Percentiles rank a stretch among this genome's conserved stretches.
Conservation (phyloP, 2,113 vertebrate genomes). For the Sitta europaea region DNA sequence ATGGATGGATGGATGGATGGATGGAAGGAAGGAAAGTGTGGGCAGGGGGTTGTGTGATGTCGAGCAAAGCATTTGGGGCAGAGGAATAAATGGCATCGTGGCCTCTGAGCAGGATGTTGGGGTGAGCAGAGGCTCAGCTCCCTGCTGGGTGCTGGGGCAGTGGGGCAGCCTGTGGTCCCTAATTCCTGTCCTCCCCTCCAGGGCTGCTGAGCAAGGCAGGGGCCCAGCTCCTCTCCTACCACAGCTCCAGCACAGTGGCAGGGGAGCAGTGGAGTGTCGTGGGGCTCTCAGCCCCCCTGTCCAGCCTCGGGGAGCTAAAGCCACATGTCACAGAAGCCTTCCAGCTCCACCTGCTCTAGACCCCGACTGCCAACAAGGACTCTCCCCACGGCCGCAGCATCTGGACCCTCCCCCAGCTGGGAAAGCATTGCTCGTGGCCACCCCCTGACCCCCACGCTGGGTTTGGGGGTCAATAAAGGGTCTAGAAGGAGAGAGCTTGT, state of each 20-base stretch:
- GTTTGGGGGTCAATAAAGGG: constrained; percentile 19
- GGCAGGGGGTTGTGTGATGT: not conserved
- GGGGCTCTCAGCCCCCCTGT: constrained; percentile 76
- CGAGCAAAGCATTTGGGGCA: not conserved
- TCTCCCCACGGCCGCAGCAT: accelerated
- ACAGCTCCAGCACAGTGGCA: constrained; percentile 63
- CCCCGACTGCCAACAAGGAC: accelerated
- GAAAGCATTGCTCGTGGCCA: accelerated
- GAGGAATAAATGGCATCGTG: accelerated
- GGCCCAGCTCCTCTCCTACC: constrained; percentile 82
- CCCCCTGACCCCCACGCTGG: not conserved
- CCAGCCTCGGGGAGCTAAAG: constrained; percentile 74
- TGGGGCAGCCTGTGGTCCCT: not conserved
- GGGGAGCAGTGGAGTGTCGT: constrained; percentile 82
- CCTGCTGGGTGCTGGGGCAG: not conserved
- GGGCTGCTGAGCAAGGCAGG: constrained; percentile 77
- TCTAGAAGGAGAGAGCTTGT: not conserved
- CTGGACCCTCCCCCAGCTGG: too few relatives aligned
- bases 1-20: not conserved
- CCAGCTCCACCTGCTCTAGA: constrained; percentile 78
- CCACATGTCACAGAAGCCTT: constrained; percentile 71
- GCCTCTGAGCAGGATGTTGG: not conserved
- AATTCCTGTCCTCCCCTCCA: constrained; percentile 39
- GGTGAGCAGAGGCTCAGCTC: not conserved
- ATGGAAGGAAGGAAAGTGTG: not conserved